Conservation (phyloP, 2,888 invertebrate genomes). For the Epirrita christyi region DNA sequence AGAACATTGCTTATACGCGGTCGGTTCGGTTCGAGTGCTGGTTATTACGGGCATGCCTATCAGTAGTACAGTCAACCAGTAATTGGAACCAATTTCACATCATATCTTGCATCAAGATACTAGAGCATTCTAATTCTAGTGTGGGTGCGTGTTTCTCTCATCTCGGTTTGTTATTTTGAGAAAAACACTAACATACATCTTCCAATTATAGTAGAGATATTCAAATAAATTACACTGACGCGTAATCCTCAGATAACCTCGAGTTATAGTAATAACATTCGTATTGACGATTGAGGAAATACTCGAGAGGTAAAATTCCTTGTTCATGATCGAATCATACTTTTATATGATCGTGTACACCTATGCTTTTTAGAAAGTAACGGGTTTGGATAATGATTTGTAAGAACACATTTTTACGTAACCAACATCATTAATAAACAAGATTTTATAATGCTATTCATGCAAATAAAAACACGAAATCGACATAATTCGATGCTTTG, state of each 20-base stretch:
- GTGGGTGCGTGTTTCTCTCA: conserved; percentile 20
- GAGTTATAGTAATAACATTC: conserved; percentile 32
- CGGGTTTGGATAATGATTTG: conserved; percentile 29
- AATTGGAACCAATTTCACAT: conserved; percentile 49
- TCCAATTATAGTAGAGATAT: background rate
- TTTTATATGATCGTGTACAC: conserved; percentile 4
- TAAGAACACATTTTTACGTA: conserved; percentile 28
- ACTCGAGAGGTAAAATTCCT: conserved; percentile 16
- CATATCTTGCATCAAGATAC: conserved; percentile 34
- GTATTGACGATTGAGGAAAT: conserved; percentile 24
- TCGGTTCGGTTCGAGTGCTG: conserved; percentile 13
- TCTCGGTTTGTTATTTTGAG: conserved; percentile 16
- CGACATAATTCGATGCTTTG: conserved; percentile 39
- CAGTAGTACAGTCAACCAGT: conserved; percentile 41
- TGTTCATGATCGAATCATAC: conserved; percentile 22
- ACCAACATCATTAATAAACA: conserved; percentile 16
- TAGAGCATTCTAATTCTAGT: conserved; percentile 33
- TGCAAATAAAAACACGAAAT: conserved; percentile 24
- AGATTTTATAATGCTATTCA: conserved; percentile 16
- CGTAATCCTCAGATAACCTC: conserved; percentile 36
- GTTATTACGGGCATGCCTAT: conserved; percentile 30
- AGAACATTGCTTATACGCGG: conserved; percentile 5
- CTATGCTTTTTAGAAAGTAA: conserved; percentile 31
- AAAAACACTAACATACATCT: conserved; percentile 5
- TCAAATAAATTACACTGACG: conserved; percentile 18